Conservation (phyloP, 64 coral and sea anemone genomes). For the Astreopora myriophthalma region DNA sequence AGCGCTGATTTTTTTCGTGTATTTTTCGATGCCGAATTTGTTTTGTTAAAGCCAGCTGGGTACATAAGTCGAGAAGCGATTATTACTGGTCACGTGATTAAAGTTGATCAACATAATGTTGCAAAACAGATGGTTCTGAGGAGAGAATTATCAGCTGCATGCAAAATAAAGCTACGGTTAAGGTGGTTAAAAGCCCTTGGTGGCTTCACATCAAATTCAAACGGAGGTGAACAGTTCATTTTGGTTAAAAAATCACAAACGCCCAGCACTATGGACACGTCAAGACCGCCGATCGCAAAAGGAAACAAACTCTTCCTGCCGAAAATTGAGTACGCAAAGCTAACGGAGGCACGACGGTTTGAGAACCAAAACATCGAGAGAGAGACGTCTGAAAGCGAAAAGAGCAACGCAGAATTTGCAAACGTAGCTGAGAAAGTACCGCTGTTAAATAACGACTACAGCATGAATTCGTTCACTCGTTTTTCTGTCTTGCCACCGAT, state of each 20-base stretch:
- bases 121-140: slow-evolving; percentile 14
- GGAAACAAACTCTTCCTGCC: slow-evolving; percentile 65
- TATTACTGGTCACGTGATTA: background rate
- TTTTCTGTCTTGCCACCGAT: slow-evolving; percentile 67
- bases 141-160: slow-evolving; percentile 36
- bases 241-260: background rate
- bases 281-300: background rate
- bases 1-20: background rate
- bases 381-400: background rate
- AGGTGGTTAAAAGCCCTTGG: slow-evolving; percentile 5
- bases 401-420: slow-evolving; percentile 1
- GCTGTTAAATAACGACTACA: slow-evolving; percentile 6
- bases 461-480: background rate
- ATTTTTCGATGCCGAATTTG: background rate
- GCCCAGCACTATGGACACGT: background rate
- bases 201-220: background rate
- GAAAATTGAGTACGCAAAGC: slow-evolving; percentile 66
- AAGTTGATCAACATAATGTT: slow-evolving; percentile 33
- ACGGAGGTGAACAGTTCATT: background rate
- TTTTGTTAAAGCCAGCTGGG: background rate
- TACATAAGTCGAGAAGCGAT: background rate
- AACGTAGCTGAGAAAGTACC: slow-evolving; percentile 14
- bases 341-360: background rate
- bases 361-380: background rate
- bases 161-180: background rate